Percentiles rank a stretch among this genome's conserved stretches.
Conservation (phyloP, 37 sponge, comb jelly and placozoan genomes). For the Ephydatia muelleri region DNA sequence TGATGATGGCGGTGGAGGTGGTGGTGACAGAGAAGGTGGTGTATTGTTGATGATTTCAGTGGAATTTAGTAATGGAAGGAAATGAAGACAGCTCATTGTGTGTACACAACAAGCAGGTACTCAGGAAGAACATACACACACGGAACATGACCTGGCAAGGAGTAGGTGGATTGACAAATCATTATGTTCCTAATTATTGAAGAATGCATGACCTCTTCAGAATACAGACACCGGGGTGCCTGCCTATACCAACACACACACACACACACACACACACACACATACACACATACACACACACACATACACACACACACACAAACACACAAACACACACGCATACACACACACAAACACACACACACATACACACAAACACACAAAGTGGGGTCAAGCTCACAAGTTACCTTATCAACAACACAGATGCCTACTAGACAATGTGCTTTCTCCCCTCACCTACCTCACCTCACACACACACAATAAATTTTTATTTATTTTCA, state of each 20-base stretch:
- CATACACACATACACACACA: slow-evolving; percentile 37
- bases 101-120: not conserved
- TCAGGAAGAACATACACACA: not conserved
- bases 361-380: too few relatives aligned
- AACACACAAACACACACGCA: too few relatives aligned
- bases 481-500: not conserved
- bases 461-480: not conserved
- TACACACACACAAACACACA: too few relatives aligned
- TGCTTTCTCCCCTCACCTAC: not conserved
- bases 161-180: too few relatives aligned
- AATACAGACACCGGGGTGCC: too few relatives aligned
- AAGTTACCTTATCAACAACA: not conserved
- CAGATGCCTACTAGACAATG: too few relatives aligned
- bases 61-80: not conserved
- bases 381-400: not conserved
- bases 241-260: too few relatives aligned
- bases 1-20: not conserved
- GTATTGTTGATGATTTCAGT: not conserved
- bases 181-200: too few relatives aligned
- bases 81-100: not conserved
- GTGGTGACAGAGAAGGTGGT: not conserved
- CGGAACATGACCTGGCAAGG: too few relatives aligned
- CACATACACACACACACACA: too few relatives aligned
- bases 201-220: too few relatives aligned
- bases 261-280: too few relatives aligned